phyloP scores from a whole-genome alignment of 2,797 vertebrate genomes.

The Propithecus deckenii region DNA sequence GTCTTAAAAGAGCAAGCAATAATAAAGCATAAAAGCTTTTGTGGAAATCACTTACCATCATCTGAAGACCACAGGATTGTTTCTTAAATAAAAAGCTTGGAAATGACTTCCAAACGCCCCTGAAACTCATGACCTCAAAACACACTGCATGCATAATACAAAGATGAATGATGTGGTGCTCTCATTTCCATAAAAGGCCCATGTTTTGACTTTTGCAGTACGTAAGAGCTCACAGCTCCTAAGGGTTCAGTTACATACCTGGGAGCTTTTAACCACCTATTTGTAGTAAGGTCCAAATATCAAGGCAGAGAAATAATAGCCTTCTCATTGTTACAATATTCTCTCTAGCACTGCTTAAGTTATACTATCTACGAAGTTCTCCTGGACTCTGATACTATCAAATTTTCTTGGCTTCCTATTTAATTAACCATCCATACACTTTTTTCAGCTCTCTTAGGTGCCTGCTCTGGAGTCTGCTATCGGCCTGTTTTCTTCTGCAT shows the following conservation, averaged over 20 bases:
- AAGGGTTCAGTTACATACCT: not conserved
- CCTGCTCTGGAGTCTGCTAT: not conserved
- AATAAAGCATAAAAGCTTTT: constrained; percentile 43
- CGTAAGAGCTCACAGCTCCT: not conserved
- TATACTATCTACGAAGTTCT: not conserved
- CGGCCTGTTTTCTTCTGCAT: not conserved
- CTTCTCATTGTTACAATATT: not conserved
- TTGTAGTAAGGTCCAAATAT: not conserved
- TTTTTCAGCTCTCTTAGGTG: not conserved
- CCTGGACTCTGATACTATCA: not conserved
- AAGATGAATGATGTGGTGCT: not conserved
- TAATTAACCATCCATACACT: not conserved
- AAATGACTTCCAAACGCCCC: constrained; percentile 4
- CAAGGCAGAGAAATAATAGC: not conserved
- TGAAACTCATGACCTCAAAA: not conserved
- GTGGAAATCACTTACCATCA: not conserved
- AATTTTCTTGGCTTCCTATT: not conserved
- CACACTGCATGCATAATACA: not conserved
- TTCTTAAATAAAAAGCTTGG: not conserved
- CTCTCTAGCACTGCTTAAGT: not conserved
- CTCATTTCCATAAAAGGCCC: not conserved
- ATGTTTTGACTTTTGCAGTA: not conserved
- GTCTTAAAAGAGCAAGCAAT: constrained; percentile 10
- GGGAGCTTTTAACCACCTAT: not conserved
- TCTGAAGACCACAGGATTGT: constrained; percentile 23